Evolutionary conservation across 2,797 vertebrate genomes (phyloP), one percentile per base, ranked within the genome.

Genomic region (Threskiornis aethiopicus): DNA sequence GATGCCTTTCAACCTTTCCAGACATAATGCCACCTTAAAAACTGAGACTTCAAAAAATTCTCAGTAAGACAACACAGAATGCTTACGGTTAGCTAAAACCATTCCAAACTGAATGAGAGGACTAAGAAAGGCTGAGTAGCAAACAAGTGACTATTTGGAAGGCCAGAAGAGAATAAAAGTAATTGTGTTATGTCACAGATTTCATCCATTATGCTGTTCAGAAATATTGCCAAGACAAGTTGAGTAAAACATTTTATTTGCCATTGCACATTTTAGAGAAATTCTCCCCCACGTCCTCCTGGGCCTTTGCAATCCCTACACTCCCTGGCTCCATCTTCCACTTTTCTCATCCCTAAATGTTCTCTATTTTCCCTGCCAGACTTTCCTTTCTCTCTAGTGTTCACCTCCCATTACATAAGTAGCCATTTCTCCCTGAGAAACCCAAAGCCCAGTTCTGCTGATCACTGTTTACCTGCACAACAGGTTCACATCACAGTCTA

Each of bases 31-130:
- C 84, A 94, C 93, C 71, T 72, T 96, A 90, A 79, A 17, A 94
- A 95, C 52, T 44, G 78, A 71, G n/a, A 72, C 80, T 86, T 92
- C 66, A 73, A 58, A 96, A 81, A 78, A 90, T 42, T 95, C 73
- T 82, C 52, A 86, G 59, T 25, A 44, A 85, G 64, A 87, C 83
- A 95, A 91, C 26, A 54, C 29, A 57, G n/a, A 82, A 44, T 6
- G 18, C 24, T 41, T 37, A 29, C 25, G 39, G 65, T 19, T 37
- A 95, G 65, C 18, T 90, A 67, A 69, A 37, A 78, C 77, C 21
- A 87, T 54, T 84, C 81, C 54, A 93, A 90, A 46, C 41, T 70
- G 35, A 91, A 82, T 7, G 16, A 84, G 25, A 88, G 42, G 28
- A 71, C 25, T 71, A 67, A 20, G 24, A 57, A 44, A 57, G 46